Evolutionary conservation across 2,797 vertebrate species (phyloP), one percentile per base, ranked within the genome.

Genomic region (Smutsia gigantea): DNA sequence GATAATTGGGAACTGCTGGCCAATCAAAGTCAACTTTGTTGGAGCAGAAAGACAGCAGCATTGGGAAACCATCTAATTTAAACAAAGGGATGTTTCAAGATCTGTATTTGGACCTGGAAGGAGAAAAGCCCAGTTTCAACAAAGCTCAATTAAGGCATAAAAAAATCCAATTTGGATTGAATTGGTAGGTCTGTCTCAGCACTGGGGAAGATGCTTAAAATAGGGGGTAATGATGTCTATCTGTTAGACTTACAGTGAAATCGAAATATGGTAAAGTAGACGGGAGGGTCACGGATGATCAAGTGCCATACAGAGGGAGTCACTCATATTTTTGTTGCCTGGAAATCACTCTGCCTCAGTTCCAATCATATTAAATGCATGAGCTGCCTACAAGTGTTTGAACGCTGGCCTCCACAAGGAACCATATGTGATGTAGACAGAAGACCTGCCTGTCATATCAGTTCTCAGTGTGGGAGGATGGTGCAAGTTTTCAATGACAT

Each of bases 111-210:
- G 75, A 93, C 66, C 3, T 49, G 31, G 53, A 75, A 21, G 10
- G 86, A 95, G 86, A 94, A 96, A 90, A 96, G 39, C 87, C 51
- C n/a, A 42, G 51, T 75, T 87, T 96, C 64, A 93, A 64, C 74
- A 72, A 97, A 93, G 77, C 82, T 78, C 77, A 97, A 74, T 94
- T 96, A 97, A 84, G 34, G 55, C 68, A 79, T 81, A 12, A 90
- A 93, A n/a, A 78, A 95, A 87, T 95, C 66, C 93, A 95, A 42
- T 90, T 93, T 96, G 68, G 34, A 93, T 78, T 0, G n/a, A 90
- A 90, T 17, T 69, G 72, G 46, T 53, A 81, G 77, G 46, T 66
- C 63, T 84, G 53, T 63, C 78, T 95, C 85, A 75, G 77, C 61
- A 23, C 39, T 55, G 13, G 13, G 12, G 39, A 55, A 87, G 63